These are phyloP conservation scores for Drosophila kanapiae DNA, from an alignment of 1,140 invertebrate genomes.

Conservation along the genomic window DNA sequence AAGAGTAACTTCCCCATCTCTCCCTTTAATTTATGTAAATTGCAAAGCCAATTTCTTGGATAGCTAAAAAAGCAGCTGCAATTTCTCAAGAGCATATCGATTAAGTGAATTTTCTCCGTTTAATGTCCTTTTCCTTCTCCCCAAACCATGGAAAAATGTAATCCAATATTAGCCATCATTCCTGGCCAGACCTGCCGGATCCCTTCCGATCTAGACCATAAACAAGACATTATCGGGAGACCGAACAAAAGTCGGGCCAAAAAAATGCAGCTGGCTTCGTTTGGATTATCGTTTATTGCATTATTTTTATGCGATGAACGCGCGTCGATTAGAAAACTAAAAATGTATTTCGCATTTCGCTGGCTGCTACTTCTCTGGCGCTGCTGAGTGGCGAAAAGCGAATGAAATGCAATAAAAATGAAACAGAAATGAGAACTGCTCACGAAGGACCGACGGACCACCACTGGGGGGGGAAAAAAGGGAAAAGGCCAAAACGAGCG, in stretches of 20 bases:
- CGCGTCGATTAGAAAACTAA: conserved; percentile 83
- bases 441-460: conserved; percentile 6
- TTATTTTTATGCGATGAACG: conserved; percentile 84
- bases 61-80: neutral
- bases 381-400: conserved; percentile 64
- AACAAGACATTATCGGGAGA: conserved; percentile 69
- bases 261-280: conserved; percentile 64
- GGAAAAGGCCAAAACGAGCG: conserved; percentile 39
- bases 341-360: conserved; percentile 74
- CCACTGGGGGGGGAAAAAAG: neutral
- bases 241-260: conserved; percentile 57
- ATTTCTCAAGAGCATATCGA: conserved; percentile 18
- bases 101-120: conserved; percentile 3
- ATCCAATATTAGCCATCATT: conserved; percentile 32
- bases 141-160: neutral
- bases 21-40: neutral
- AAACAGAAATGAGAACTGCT: conserved; percentile 44
- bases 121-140: neutral
- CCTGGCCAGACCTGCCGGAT: neutral
- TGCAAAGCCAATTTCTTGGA: neutral
- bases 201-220: conserved; percentile 28
- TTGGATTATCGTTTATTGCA: conserved; percentile 81
- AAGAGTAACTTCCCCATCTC: neutral
- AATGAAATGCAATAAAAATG: conserved; percentile 77
- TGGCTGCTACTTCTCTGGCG: conserved; percentile 2